Base-by-base conservation (phyloP, 2,113 vertebrate species). In the Apus apus region DNA sequence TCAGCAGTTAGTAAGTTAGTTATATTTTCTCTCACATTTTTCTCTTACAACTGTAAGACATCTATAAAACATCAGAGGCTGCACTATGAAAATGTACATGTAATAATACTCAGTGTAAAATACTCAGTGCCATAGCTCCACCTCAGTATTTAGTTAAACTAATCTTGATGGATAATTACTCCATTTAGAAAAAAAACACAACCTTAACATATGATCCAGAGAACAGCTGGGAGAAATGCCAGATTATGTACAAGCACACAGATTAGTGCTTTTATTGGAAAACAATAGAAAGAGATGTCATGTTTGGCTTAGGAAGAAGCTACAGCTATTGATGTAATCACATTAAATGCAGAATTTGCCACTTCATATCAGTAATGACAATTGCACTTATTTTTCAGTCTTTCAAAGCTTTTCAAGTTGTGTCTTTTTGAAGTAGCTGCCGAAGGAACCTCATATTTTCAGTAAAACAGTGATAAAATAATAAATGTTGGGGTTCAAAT, bases 171-270 rank as follows among this genome's bases (percentile, higher is more conserved):
- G 68, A 94, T 48, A 77, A 67, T 56, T 83, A 88, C 34, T 64
- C 23, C 8, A 4, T 54, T 85, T 53, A 67, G 26, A 18, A 2
- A 65, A 65, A 90, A 87, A 87, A 84, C 11, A 2, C 61, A 13
- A 16, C 8, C 2, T 51, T 36, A 88, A 64, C 26, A 58, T 2
- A 3, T 67, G 88, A 83, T 20, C 68, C 53, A 76, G 22, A 77
- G 72, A 86, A 78, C 23, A 80, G 73, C 76, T 84, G 68, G 91
- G 82, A 94, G 72, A 77, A 93, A 56, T 34, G 62, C 70, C 94
- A 95, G 89, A 68, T 38, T 73, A 76, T 0, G 3, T 75, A 76
- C 51, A 67, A 80, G 75, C 32, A 62, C 58, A 77, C 32, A 91
- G 75, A 88, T 27, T 36, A 88, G 20, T 30, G 64, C 38, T 94